A percentile compares a stretch with the other conserved stretches of the same genome.
Evolutionary conservation across 1,140 invertebrate genomes (phyloP).

Genomic region (Cryptotermes secundus): DNA sequence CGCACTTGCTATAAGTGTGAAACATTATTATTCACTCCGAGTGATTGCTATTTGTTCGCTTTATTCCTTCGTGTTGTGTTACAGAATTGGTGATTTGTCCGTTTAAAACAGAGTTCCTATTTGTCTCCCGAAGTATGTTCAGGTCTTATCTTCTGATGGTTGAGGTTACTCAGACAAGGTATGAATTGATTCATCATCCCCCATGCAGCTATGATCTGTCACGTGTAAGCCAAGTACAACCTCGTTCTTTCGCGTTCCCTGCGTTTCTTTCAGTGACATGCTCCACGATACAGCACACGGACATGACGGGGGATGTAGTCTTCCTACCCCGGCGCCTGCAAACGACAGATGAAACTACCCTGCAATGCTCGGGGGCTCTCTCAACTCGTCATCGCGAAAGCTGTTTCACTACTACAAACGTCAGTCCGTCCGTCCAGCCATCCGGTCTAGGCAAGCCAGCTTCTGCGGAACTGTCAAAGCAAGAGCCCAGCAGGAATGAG

Average conservation of each 20-base stretch:
- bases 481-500: neutral
- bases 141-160: neutral
- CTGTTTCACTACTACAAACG: conserved; percentile 1
- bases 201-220: neutral
- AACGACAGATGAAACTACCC: conserved; percentile 18
- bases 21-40: no score
- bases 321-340: conserved; percentile 11
- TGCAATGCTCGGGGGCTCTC: conserved; percentile 11
- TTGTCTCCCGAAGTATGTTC: neutral
- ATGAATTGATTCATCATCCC: neutral
- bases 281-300: neutral
- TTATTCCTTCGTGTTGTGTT: no score
- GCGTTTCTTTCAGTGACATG: neutral
- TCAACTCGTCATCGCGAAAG: conserved; percentile 18
- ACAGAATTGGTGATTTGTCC: no score
- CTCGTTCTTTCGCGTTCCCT: neutral
- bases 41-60: no score
- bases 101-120: no score
- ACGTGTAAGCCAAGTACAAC: neutral
- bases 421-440: neutral
- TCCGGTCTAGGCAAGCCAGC: conserved; percentile 5
- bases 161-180: neutral
- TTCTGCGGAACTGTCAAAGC: neutral
- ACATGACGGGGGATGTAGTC: neutral
- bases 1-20: no score